Conservation (phyloP, 2,797 vertebrate species). For the Periophthalmus magnuspinnatus region DNA sequence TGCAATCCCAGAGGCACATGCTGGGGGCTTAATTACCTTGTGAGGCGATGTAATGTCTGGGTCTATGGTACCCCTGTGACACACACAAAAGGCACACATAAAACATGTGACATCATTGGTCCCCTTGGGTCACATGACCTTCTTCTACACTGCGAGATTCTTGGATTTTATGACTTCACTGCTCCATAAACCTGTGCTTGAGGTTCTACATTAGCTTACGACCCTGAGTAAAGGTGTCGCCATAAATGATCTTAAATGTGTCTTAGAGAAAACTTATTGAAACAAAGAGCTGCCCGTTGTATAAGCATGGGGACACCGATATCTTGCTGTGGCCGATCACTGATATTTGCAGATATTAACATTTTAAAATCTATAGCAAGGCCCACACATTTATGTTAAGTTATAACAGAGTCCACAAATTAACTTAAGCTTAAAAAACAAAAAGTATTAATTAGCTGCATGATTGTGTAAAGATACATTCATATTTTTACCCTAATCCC, state of each 20-base stretch:
- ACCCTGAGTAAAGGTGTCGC: background rate
- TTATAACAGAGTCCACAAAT: no score
- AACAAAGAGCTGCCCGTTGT: background rate
- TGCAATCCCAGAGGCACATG: constrained; percentile 31
- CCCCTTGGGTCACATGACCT: background rate
- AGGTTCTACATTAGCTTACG: background rate
- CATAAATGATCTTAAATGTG: background rate
- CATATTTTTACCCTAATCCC: no score
- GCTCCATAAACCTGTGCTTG: background rate
- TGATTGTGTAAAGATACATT: no score
- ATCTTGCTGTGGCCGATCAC: no score
- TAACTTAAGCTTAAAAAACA: no score
- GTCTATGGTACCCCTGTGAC: constrained; percentile 91
- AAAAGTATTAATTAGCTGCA: no score
- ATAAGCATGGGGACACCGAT: background rate
- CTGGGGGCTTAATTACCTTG: constrained; percentile 85
- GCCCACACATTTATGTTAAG: no score
- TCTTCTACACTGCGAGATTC: background rate
- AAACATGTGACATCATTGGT: constrained; percentile 4
- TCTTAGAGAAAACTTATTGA: background rate
- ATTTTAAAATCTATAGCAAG: no score
- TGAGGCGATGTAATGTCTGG: constrained; percentile 95
- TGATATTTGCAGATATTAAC: no score
- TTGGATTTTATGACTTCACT: background rate
- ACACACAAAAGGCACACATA: constrained; percentile 25